Conservation (phyloP, 1,140 invertebrate species). For the Hyposmocoma kahamanoa region DNA sequence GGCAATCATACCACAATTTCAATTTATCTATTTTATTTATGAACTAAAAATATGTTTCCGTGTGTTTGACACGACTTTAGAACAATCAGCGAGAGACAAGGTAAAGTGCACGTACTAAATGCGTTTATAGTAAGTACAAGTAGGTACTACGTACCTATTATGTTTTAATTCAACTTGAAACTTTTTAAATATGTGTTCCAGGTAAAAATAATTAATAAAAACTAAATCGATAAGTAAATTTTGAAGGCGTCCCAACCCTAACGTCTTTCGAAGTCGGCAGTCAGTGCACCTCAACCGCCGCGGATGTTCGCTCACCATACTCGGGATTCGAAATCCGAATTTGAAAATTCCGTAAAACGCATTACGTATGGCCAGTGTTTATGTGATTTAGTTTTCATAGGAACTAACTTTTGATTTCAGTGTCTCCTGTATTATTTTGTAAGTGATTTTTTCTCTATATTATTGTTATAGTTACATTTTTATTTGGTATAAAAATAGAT, state of each 20-base stretch:
- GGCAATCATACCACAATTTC: no score
- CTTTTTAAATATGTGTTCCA: no score
- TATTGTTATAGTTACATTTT: background rate
- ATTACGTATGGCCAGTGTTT: slow-evolving; percentile 11
- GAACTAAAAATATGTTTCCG: no score
- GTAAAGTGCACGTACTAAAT: no score
- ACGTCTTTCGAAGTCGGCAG: slow-evolving; percentile 27
- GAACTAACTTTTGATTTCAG: no score
- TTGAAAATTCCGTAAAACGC: slow-evolving; percentile 17
- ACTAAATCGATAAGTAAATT: background rate
- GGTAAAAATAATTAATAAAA: background rate
- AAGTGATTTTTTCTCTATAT: background rate
- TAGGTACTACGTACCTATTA: no score
- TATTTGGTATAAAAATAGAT: background rate
- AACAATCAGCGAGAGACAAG: no score
- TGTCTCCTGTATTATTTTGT: background rate
- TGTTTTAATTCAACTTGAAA: no score
- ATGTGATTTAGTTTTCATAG: background rate
- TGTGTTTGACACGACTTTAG: no score
- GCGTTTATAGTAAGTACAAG: no score
- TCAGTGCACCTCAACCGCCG: slow-evolving; percentile 45
- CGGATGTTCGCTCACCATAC: slow-evolving; percentile 36
- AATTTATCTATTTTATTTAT: no score
- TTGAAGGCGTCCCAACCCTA: slow-evolving; percentile 24
- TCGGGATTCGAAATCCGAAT: slow-evolving; percentile 24